These are phyloP conservation scores for Latrodectus hesperus DNA, from an alignment of 2,888 invertebrate species.

Conservation along the genomic window DNA sequence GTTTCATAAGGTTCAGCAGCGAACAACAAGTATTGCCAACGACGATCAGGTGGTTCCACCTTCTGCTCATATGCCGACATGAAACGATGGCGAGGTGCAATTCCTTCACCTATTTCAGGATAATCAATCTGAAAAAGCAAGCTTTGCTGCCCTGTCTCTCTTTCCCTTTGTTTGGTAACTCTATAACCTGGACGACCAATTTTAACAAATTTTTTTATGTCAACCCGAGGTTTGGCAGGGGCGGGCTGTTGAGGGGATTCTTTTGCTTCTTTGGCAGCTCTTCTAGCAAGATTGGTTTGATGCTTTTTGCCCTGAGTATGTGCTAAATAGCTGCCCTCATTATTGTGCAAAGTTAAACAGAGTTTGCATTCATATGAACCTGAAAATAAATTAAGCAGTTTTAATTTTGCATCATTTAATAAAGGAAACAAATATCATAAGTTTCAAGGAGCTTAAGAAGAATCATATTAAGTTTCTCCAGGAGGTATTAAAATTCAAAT, in stretches of 20 bases:
- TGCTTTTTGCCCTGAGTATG: constrained; percentile 99
- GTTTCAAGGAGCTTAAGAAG: no score
- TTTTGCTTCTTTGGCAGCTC: constrained; percentile 99
- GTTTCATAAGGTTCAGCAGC: constrained; percentile 99
- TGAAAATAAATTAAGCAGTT: constrained; percentile 72
- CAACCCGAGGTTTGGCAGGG: constrained; percentile 96
- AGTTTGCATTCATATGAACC: constrained; percentile 99
- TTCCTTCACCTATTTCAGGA: constrained; percentile 80
- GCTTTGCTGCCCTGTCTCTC: constrained; percentile 96
- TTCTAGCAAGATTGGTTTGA: constrained; percentile 97
- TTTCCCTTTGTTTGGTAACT: constrained; percentile 98
- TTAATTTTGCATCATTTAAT: no score
- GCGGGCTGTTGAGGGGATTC: constrained; percentile 94
- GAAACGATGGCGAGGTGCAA: constrained; percentile 87
- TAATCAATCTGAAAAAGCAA: constrained; percentile 97
- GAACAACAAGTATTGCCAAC: constrained; percentile 99
- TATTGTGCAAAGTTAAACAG: constrained; percentile 98
- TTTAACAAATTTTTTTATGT: constrained; percentile 99
- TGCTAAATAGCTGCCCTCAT: constrained; percentile 98
- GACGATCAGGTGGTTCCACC: constrained; percentile 98
- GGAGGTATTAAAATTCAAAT: no score
- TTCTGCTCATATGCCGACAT: constrained; percentile 99
- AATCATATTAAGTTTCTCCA: no score
- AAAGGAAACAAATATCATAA: no score
- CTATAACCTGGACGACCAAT: constrained; percentile 99